Conservation (phyloP, 2,113 vertebrate genomes). For the Jaculus jaculus region DNA sequence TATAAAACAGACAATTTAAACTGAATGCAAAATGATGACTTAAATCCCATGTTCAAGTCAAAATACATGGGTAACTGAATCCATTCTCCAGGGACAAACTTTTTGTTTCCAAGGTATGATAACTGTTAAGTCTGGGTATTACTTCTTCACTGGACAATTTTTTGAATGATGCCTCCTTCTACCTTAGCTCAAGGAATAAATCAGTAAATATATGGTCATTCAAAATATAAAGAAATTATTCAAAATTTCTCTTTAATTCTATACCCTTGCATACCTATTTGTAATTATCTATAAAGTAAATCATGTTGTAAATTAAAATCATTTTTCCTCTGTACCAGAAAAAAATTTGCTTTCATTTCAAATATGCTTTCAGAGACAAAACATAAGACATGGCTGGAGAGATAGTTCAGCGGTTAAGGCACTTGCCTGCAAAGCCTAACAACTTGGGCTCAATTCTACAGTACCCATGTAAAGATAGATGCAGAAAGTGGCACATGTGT, state of each 20-base stretch:
- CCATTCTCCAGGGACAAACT: not conserved
- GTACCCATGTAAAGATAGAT: too few relatives aligned
- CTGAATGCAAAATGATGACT: not conserved
- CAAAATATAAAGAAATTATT: constrained; percentile 13
- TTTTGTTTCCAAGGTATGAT: not conserved
- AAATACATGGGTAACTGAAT: constrained; percentile 7
- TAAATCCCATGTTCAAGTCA: not conserved
- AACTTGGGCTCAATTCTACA: too few relatives aligned
- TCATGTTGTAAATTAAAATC: constrained; percentile 46
- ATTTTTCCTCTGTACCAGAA: constrained; percentile 14
- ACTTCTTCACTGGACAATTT: constrained; percentile 13
- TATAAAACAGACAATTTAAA: constrained; percentile 23
- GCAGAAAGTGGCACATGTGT: too few relatives aligned
- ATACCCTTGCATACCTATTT: not conserved
- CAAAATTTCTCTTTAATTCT: constrained; percentile 1
- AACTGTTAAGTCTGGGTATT: not conserved
- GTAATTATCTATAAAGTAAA: constrained; percentile 35
- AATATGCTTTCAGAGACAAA: constrained; percentile 54
- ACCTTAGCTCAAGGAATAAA: not conserved
- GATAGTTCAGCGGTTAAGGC: too few relatives aligned
- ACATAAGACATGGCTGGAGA: not conserved
- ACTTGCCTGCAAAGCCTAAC: too few relatives aligned
- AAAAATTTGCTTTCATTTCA: constrained; percentile 51
- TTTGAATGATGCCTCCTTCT: not conserved
- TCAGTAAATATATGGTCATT: not conserved